Conservation (phyloP, 2,113 vertebrate genomes). For the Pituophis catenifer region DNA sequence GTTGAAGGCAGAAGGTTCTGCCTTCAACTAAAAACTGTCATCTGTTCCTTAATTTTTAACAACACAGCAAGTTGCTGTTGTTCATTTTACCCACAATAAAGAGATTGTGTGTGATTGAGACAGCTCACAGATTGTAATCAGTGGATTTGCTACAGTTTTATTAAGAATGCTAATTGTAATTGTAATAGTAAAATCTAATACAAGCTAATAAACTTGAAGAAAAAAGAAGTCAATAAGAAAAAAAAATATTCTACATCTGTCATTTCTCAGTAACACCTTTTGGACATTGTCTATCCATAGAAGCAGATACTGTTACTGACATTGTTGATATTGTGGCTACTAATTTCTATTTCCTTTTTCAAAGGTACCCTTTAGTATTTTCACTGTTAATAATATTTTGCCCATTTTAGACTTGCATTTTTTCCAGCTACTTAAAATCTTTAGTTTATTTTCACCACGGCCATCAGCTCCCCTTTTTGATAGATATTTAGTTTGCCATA, state of each 20-base stretch:
- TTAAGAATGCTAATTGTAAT: neutral
- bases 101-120: neutral
- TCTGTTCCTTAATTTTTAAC: neutral
- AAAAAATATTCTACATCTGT: neutral
- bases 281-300: neutral
- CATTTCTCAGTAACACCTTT: neutral
- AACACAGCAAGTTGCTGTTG: neutral
- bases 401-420: neutral
- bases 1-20: neutral
- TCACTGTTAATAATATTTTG: neutral
- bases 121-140: neutral
- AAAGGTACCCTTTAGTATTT: neutral
- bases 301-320: neutral
- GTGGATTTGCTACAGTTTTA: neutral
- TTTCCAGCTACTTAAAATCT: neutral
- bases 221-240: neutral
- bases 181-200: neutral
- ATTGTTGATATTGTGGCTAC: neutral
- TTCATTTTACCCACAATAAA: neutral
- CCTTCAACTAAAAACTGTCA: neutral
- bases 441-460: neutral
- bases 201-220: neutral
- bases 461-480: neutral
- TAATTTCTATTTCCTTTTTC: neutral
- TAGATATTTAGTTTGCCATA: neutral